Percentiles rank a stretch among this genome's conserved stretches.
Conservation (phyloP, 1,140 invertebrate genomes). For the Danaus plexippus region DNA sequence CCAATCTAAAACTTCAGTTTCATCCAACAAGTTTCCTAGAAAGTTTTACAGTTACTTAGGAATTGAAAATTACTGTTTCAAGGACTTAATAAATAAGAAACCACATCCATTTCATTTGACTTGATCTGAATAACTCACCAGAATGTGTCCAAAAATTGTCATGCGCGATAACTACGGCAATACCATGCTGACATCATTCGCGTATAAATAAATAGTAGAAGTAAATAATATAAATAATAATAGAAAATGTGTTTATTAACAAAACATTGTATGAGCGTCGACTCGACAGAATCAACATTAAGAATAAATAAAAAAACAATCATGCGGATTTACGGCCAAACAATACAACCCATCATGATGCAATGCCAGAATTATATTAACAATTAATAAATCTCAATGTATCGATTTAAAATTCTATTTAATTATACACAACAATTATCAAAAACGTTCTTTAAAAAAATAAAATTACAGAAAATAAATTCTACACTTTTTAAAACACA, state of each 20-base stretch:
- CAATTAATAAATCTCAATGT: no score
- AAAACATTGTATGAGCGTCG: conserved; percentile 61
- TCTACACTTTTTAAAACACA: no score
- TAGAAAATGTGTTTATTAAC: conserved; percentile 68
- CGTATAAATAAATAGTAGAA: conserved; percentile 39
- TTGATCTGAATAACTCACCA: conserved; percentile 59
- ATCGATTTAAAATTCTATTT: no score
- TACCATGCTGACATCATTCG: conserved; percentile 70
- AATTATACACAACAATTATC: no score
- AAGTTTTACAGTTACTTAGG: conserved; percentile 50
- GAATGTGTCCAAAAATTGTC: conserved; percentile 56
- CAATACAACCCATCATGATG: conserved; percentile 58
- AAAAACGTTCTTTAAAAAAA: no score
- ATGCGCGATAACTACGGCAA: conserved; percentile 65
- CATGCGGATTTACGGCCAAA: conserved; percentile 65
- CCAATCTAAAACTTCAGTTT: conserved; percentile 90
- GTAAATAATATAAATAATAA: conserved; percentile 51
- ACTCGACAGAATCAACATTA: conserved; percentile 63
- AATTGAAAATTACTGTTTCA: conserved; percentile 37
- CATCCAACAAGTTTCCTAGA: conserved; percentile 89
- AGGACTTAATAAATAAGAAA: conserved; percentile 46
- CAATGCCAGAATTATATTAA: conserved; percentile 39
- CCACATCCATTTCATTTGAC: conserved; percentile 66
- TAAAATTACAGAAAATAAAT: no score
- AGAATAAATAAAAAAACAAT: conserved; percentile 63